A percentile compares a stretch with the other conserved stretches of the same genome.
Evolutionary conservation across 2,797 vertebrate species (phyloP).

Genomic region (Philypnodon macrostomus): DNA sequence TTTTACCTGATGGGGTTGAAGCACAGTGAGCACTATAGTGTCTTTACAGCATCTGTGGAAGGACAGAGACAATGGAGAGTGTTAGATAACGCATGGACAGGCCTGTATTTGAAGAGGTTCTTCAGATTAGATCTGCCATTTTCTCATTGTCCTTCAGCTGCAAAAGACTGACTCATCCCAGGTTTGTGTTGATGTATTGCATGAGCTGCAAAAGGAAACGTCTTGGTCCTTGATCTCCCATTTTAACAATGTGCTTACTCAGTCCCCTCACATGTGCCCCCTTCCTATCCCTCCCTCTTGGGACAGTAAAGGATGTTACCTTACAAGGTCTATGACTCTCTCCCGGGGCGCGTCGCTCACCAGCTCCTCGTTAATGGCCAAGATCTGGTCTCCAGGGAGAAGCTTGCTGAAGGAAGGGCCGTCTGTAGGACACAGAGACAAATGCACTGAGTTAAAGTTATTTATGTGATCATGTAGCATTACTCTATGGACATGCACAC

Average conservation of each 20-base stretch:
- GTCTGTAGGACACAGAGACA: constrained; percentile 70
- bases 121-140: constrained; percentile 52
- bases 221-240: constrained; percentile 30
- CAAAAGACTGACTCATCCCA: constrained; percentile 55
- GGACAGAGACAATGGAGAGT: constrained; percentile 67
- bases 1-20: constrained; percentile 92
- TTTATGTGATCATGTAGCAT: neutral
- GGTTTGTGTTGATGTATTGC: constrained; percentile 46
- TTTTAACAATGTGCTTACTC: constrained; percentile 30
- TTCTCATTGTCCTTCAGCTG: constrained; percentile 52
- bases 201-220: constrained; percentile 32
- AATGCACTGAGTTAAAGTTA: constrained; percentile 1
- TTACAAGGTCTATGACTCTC: constrained; percentile 98
- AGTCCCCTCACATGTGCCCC: constrained; percentile 34
- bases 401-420: constrained; percentile 96
- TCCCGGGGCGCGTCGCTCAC: constrained; percentile 93
- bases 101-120: constrained; percentile 49
- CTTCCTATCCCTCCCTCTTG: constrained; percentile 63
- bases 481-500: constrained; percentile 6
- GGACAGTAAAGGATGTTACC: constrained; percentile 91
- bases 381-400: constrained; percentile 94
- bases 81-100: constrained; percentile 64
- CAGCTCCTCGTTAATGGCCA: constrained; percentile 93
- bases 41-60: constrained; percentile 88
- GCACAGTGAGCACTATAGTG: constrained; percentile 91